phyloP scores from a whole-genome alignment of 37 sponge, comb jelly and placozoan genomes.

The Aplysina aerophoba region DNA sequence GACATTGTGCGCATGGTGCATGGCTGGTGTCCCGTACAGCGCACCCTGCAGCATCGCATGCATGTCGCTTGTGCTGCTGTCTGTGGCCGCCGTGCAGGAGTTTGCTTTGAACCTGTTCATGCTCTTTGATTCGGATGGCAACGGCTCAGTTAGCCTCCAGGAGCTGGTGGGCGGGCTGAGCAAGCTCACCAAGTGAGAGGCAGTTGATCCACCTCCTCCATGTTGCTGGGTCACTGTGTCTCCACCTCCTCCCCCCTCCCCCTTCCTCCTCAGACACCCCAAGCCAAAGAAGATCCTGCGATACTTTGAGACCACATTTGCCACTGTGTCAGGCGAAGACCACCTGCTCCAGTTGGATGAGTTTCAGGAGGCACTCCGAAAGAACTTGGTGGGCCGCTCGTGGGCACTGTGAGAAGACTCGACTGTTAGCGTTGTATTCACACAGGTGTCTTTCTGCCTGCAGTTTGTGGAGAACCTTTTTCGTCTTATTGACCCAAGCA shows the following conservation, averaged over 20 bases:
- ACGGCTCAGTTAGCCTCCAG: conserved; percentile 70
- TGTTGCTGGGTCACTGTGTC: neutral
- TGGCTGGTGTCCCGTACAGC: no score
- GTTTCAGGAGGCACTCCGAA: conserved; percentile 63
- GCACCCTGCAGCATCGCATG: no score
- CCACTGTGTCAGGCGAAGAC: conserved; percentile 62
- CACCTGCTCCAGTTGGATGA: conserved; percentile 59
- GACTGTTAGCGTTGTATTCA: no score
- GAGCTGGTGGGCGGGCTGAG: conserved; percentile 83
- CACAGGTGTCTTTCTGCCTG: neutral
- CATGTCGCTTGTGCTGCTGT: neutral
- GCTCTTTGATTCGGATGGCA: conserved; percentile 77
- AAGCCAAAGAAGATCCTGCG: conserved; percentile 56
- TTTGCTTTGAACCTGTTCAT: conserved; percentile 76
- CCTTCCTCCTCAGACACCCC: conserved; percentile 18
- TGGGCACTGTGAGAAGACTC: conserved; percentile 4
- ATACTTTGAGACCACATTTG: conserved; percentile 73
- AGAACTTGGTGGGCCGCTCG: conserved; percentile 43
- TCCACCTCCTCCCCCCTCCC: no score
- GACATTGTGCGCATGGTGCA: no score
- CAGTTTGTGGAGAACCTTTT: conserved; percentile 78
- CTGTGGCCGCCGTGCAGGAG: conserved; percentile 38
- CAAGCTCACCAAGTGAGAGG: conserved; percentile 67
- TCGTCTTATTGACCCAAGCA: conserved; percentile 73
- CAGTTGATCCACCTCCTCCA: neutral